phyloP scores from a whole-genome alignment of 2,888 invertebrate genomes.

The Odontocerum albicorne region DNA sequence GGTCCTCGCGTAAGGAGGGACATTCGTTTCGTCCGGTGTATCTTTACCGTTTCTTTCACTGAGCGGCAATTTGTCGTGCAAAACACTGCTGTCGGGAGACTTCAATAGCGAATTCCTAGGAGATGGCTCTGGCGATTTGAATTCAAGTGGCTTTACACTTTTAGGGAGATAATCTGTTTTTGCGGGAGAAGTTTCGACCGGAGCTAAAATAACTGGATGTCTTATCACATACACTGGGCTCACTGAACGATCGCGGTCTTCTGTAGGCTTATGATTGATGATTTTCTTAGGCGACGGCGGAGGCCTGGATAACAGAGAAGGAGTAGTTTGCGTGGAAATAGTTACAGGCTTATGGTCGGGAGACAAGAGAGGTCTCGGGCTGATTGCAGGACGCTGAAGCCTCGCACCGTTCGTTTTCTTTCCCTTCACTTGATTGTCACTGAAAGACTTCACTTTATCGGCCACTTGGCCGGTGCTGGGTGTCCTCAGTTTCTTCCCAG shows the following conservation, averaged over 20 bases:
- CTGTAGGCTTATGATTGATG: slow-evolving; percentile 21
- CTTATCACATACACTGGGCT: slow-evolving; percentile 30
- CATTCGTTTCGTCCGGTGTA: neutral
- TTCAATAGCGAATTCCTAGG: slow-evolving; percentile 37
- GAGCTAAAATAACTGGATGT: slow-evolving; percentile 23
- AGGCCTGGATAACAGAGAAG: slow-evolving; percentile 46
- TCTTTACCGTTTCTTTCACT: slow-evolving; percentile 38
- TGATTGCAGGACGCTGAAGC: slow-evolving; percentile 22
- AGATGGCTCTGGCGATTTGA: slow-evolving; percentile 32
- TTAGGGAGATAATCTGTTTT: slow-evolving; percentile 8
- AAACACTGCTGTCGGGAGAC: slow-evolving; percentile 10
- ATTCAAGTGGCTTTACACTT: neutral
- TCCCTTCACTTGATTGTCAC: slow-evolving; percentile 17
- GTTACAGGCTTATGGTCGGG: slow-evolving; percentile 38
- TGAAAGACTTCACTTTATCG: slow-evolving; percentile 36
- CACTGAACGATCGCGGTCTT: slow-evolving; percentile 22
- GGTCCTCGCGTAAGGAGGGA: slow-evolving; percentile 21
- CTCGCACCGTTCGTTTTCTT: slow-evolving; percentile 13
- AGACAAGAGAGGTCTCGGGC: slow-evolving; percentile 32
- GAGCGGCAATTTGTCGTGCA: slow-evolving; percentile 30
- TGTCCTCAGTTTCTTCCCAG: slow-evolving; percentile 55
- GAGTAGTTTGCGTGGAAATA: slow-evolving; percentile 43
- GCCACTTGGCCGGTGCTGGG: slow-evolving; percentile 54
- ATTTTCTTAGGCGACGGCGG: slow-evolving; percentile 46
- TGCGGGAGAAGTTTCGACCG: slow-evolving; percentile 18